Base-by-base conservation (phyloP, 2,113 vertebrate species). In the Sapajus apella region DNA sequence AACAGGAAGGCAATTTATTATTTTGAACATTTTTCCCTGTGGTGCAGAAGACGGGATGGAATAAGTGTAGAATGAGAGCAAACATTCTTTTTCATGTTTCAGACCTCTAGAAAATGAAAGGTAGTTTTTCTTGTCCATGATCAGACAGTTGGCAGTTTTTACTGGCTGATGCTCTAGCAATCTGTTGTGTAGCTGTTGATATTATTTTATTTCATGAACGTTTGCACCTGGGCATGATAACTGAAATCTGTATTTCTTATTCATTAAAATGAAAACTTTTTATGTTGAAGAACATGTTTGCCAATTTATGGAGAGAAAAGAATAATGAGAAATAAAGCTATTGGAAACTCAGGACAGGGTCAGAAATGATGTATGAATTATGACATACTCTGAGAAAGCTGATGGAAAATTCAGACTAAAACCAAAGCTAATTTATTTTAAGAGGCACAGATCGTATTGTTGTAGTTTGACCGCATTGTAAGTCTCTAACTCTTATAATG, bases 241-340 rank as follows among this genome's bases (percentile, higher is more conserved):
- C 76, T 27, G 56, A 95, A 97, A 52, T 93, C 66, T 1, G 43
- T 84, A 25, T 61, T 95, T 98, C 20, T 47, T 89, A 50, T 94
- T 98, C 90, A 52, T 97, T 96, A 90, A 0, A 37, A 86, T 84
- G 20, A 96, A 97, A 96, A 87, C 52, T 55, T 95, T 89, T 90
- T 73, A 90, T 96, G 47, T 81, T 91, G 88, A 94, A 97, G 87
- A 92, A 55, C 93, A 43, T 64, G 72, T 94, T 90, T 97, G 87
- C 80, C 47, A 97, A 5, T 55, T 87, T 47, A 84, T 43, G 27
- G 80, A 90, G 70, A 86, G 61, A 75, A 82, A 87, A 95, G 61
- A 77, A 89, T 45, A 90, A 35, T 80, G 72, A 91, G 92, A 98
- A 97, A 92, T 76, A 91, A 87, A 87, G 18, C 18, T 80, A 94